Evolutionary conservation across 2,888 invertebrate species (phyloP).

Genomic region (Sthenelais limicola): DNA sequence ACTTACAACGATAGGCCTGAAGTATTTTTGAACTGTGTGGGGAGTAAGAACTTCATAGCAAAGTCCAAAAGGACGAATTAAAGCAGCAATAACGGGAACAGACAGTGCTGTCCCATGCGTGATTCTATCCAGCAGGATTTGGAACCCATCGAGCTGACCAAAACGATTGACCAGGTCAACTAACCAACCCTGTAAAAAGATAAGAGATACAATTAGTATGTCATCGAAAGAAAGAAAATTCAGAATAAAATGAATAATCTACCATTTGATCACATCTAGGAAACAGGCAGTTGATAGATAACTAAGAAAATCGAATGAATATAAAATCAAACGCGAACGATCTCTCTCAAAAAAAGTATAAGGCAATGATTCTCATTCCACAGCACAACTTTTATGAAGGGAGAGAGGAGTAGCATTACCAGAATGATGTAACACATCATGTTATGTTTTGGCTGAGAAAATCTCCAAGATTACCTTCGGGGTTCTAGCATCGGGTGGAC

Average conservation of each 20-base stretch:
- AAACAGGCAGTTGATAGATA: not conserved
- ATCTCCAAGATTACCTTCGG: slow-evolving; percentile 79
- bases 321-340: too few species aligned
- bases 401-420: too few species aligned
- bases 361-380: too few species aligned
- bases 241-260: too few species aligned
- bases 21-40: slow-evolving; percentile 91
- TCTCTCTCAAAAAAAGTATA: too few species aligned
- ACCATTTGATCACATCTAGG: too few species aligned
- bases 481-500: slow-evolving; percentile 85
- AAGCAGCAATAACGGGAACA: slow-evolving; percentile 84
- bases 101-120: slow-evolving; percentile 78
- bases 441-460: too few species aligned
- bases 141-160: slow-evolving; percentile 91
- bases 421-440: too few species aligned
- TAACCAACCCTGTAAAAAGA: slow-evolving; percentile 84
- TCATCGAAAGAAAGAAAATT: too few species aligned
- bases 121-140: slow-evolving; percentile 75
- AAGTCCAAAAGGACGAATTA: slow-evolving; percentile 91
- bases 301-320: too few species aligned
- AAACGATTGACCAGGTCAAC: slow-evolving; percentile 96
- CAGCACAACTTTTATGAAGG: too few species aligned
- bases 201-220: too few species aligned
- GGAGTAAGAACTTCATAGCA: slow-evolving; percentile 93
- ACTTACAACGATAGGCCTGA: slow-evolving; percentile 91